A percentile compares a stretch with the other conserved stretches of the same genome.
These are phyloP conservation scores for Ramazzottius varieornatus DNA, from an alignment of 2,888 invertebrate genomes.

Conservation along the genomic window DNA sequence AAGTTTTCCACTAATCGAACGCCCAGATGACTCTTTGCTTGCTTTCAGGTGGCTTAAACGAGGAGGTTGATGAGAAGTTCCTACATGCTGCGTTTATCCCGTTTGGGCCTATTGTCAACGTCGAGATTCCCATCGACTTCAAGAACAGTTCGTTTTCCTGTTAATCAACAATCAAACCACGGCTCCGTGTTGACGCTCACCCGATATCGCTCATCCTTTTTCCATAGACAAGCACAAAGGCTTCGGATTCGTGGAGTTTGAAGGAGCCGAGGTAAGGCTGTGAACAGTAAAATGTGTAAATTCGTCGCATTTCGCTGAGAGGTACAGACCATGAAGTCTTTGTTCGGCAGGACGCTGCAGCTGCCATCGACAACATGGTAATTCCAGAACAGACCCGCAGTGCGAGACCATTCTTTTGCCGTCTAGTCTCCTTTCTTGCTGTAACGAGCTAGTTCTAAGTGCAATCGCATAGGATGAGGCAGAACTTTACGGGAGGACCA, in stretches of 20 bases:
- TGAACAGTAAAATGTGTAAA: background rate
- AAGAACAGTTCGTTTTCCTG: conserved; percentile 32
- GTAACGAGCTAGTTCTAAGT: no score
- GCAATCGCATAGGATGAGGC: conserved; percentile 96
- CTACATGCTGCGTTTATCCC: conserved; percentile 89
- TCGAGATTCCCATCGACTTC: conserved; percentile 90
- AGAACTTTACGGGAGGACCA: conserved; percentile 80
- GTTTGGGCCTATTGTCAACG: conserved; percentile 90
- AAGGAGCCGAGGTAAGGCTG: conserved; percentile 42
- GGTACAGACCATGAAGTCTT: background rate
- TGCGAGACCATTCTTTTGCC: conserved; percentile 5
- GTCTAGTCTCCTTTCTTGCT: conserved; percentile 8
- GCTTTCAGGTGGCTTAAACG: conserved; percentile 25
- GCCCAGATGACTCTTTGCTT: no score
- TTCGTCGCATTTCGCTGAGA: background rate
- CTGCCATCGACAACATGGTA: conserved; percentile 49
- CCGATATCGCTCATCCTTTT: no score
- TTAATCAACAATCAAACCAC: background rate
- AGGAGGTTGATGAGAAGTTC: conserved; percentile 85
- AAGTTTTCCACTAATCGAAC: no score
- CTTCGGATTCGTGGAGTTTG: conserved; percentile 97
- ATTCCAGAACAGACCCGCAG: background rate
- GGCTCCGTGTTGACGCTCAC: background rate
- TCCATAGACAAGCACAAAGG: conserved; percentile 84
- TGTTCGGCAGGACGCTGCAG: conserved; percentile 49